Conservation (phyloP, 2,888 invertebrate genomes). For the Anthrax anthrax region DNA sequence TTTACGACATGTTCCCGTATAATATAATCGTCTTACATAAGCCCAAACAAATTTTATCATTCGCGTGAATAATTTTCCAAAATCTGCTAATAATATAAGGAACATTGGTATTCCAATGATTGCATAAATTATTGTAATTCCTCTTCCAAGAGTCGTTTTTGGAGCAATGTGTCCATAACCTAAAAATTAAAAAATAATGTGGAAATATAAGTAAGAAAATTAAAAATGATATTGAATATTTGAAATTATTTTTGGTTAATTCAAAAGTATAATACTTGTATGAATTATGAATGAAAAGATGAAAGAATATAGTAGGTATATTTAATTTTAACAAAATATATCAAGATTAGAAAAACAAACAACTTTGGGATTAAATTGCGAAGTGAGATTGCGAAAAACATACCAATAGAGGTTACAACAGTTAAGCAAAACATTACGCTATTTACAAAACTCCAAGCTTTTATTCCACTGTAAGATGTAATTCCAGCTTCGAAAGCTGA, state of each 20-base stretch:
- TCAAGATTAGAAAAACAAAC: too few species aligned
- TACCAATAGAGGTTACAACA: conserved; percentile 81
- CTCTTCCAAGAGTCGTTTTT: conserved; percentile 69
- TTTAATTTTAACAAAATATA: too few species aligned
- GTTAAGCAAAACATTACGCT: conserved; percentile 76
- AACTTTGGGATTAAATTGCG: too few species aligned
- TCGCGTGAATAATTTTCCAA: conserved; percentile 85
- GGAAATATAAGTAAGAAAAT: too few species aligned
- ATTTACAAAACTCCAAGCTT: conserved; percentile 79
- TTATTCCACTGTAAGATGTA: conserved; percentile 68
- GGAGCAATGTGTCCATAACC: conserved; percentile 96
- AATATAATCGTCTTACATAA: conserved; percentile 66
- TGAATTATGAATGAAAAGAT: background rate
- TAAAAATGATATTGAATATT: too few species aligned
- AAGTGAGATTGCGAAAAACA: too few species aligned
- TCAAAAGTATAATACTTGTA: too few species aligned
- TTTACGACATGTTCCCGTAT: conserved; percentile 68
- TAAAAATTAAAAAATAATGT: conserved; percentile 35
- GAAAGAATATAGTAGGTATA: too few species aligned
- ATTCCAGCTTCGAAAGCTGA: conserved; percentile 72
- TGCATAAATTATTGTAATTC: conserved; percentile 85
- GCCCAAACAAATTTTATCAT: conserved; percentile 84
- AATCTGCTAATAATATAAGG: conserved; percentile 83
- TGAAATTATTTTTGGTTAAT: too few species aligned
- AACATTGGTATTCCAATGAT: conserved; percentile 92